Evolutionary conservation across 2,888 invertebrate species (phyloP), one percentile per base, ranked within the genome.

Genomic region (Trachelus tabidus): DNA sequence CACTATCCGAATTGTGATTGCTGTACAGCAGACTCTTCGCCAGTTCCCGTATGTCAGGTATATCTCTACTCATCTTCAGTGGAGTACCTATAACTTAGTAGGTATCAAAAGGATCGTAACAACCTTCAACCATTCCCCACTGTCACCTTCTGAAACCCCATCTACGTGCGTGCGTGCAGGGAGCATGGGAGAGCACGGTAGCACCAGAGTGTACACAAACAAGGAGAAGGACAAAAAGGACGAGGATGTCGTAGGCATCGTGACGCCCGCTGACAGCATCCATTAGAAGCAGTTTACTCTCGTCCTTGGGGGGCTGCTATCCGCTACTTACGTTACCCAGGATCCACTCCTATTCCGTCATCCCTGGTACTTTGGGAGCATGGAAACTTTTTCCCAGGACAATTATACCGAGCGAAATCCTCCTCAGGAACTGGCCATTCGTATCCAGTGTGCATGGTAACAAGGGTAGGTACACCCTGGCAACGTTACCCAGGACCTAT

Each of bases 221-320:
- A 31, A 30, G 35, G 35, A 15, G 35, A 30, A 35, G 30, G 74
- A 33, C 74, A 30, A 31, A 30, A 31, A 34, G 37, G 71, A 34
- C 71, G 31, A 71, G 71, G 30, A 71, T 15, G 71, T 56, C 74
- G 37, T 34, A 23, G 74, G 30, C 37, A 23, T 33, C 74, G 12
- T 74, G 35, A 74, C 30, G 74, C 31, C 84, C 82, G 82, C 80
- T 85, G 89, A 88, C 88, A 86, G 87, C 85, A 85, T 89, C 88
- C 88, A 89, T 89, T 89, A 89, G 87, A 87, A 85, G 85, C 84
- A 85, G 89, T 88, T 89, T 88, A 87, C 89, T 88, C 85, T 86
- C 86, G 86, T 84, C 85, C 83, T 85, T 56, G 56, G 80, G 79
- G 83, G 85, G 87, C 12, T 31, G 31, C 31, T 33, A 71, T 71